A percentile compares a stretch with the other conserved stretches of the same genome.
phyloP scores from a whole-genome alignment of 2,113 vertebrate species.

The Fukomys damarensis region DNA sequence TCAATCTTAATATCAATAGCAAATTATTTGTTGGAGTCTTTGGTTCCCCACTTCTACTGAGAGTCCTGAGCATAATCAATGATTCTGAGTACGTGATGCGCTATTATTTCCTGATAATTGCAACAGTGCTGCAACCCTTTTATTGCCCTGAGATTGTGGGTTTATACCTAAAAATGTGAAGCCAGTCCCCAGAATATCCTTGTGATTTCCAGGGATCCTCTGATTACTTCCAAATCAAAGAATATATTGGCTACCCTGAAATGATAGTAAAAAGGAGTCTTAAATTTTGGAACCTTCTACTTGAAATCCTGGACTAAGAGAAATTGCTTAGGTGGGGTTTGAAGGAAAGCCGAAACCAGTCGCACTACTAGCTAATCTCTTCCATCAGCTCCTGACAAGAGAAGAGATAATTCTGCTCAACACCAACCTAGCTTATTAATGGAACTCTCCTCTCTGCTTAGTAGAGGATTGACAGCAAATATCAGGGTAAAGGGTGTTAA shows the following conservation, averaged over 20 bases:
- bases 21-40: constrained; percentile 43
- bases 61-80: background rate
- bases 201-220: constrained; percentile 12
- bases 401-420: background rate
- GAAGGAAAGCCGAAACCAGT: background rate
- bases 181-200: background rate
- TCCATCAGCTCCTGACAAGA: background rate
- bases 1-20: background rate
- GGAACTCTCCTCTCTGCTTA: background rate
- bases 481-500: background rate
- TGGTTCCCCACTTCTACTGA: background rate
- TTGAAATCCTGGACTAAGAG: background rate
- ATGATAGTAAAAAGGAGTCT: background rate
- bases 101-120: background rate
- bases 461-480: background rate
- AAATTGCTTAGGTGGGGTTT: background rate
- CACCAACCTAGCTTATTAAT: background rate
- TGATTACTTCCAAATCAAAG: constrained; percentile 45
- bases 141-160: background rate
- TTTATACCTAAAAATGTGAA: constrained; percentile 34
- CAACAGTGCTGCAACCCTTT: background rate
- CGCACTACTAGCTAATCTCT: background rate
- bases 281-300: background rate
- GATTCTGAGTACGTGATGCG: background rate
- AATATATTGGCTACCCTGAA: background rate